Evolutionary conservation across 1,140 invertebrate genomes (phyloP), one percentile per base, ranked within the genome.

Genomic region (Bombus waltoni): DNA sequence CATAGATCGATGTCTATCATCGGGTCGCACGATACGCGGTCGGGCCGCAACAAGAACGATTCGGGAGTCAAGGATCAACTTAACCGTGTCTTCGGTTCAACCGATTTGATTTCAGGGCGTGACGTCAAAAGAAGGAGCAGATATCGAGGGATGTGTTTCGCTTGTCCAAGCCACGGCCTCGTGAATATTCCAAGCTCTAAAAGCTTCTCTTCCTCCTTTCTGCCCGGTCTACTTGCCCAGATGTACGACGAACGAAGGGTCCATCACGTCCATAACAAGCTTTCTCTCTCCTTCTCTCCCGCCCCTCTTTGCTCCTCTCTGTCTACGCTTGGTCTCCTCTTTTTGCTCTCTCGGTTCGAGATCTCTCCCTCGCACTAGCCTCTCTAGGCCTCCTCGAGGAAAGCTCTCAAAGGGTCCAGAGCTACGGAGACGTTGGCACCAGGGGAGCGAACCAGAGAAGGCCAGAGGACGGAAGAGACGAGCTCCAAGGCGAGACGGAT

Each of bases 111-210:
- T 91, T 81, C 72, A 77, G 80, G 79, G 82, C 85, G 88, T 86
- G 80, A 89, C 86, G 84, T 77, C 71, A 83, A 88, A 91, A 91
- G 90, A 91, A 91, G 88, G 87, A 91, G 74, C 66, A 73, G 87
- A 88, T 83, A 88, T 81, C 86, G 83, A 59, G 82, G 87, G 94
- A 94, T 93, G 93, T 94, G 92, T 94, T 94, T 94, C 94, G 93
- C 94, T 94, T 94, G 94, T 95, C 94, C 94, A 93, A 94, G 93
- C 92, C 79, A 81, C 65, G 85, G 89, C 87, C 90, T 94, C 93
- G 92, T 94, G 93, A 94, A 94, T 94, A 94, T 94, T 94, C 94
- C 92, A 94, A 91, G 91, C 92, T 94, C 92, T 94, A 94, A 94
- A 94, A 94, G 94, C 92, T 93, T 90, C 84, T 93, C 90, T 83